These are phyloP conservation scores for Ametastegia equiseti DNA, from an alignment of 2,888 invertebrate genomes.

Conservation along the genomic window DNA sequence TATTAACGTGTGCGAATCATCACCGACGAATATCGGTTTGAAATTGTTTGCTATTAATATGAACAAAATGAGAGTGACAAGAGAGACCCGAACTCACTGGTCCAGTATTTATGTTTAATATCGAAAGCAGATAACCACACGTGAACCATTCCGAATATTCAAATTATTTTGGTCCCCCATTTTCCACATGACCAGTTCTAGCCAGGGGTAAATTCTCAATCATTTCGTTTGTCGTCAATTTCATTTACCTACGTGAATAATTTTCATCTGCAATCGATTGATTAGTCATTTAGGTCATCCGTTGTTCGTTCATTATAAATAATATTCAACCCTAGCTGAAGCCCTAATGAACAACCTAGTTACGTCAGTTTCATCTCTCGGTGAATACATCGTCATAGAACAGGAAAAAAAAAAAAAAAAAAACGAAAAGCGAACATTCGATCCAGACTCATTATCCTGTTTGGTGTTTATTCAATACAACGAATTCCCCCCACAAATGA, in stretches of 20 bases:
- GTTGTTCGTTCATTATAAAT: constrained; percentile 20
- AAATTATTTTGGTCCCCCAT: constrained; percentile 59
- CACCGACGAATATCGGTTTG: constrained; percentile 64
- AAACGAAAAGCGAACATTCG: neutral
- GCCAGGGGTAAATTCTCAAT: constrained; percentile 57
- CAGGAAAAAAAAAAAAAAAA: too few relatives aligned
- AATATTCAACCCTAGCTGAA: neutral
- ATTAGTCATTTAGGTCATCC: constrained; percentile 49
- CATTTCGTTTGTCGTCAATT: constrained; percentile 52
- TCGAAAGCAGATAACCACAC: constrained; percentile 63
- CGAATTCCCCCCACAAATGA: neutral
- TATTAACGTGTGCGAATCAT: constrained; percentile 61
- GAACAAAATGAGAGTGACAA: neutral
- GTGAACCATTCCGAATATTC: constrained; percentile 62
- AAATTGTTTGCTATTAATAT: constrained; percentile 61
- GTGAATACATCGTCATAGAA: neutral
- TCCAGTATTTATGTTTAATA: constrained; percentile 58
- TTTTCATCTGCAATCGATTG: constrained; percentile 55
- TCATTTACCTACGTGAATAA: constrained; percentile 55
- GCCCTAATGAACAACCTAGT: neutral
- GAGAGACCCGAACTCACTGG: neutral
- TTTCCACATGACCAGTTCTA: constrained; percentile 17
- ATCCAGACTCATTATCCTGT: neutral
- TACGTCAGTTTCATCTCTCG: neutral
- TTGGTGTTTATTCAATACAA: neutral